Conservation (phyloP, 2,113 vertebrate genomes). For the Pristiophorus japonicus region DNA sequence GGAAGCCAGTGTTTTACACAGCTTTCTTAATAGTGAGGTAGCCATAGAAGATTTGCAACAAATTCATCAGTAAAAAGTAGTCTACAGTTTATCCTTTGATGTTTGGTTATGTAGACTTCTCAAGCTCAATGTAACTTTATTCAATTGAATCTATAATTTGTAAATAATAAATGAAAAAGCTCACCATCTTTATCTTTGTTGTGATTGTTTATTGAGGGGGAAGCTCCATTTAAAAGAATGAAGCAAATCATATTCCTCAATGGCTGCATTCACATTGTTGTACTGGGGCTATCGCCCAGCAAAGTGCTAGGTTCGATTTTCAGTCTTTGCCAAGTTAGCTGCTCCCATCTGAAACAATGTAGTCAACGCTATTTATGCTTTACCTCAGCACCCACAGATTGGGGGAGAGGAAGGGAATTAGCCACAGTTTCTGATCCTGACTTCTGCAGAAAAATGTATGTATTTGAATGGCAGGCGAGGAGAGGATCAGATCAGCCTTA, state of each 20-base stretch:
- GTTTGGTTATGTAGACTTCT: neutral
- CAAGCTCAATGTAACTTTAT: neutral
- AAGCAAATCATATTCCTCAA: neutral
- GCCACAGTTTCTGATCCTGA: neutral
- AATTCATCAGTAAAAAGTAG: neutral
- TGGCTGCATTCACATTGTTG: neutral
- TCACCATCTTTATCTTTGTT: neutral
- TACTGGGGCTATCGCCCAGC: neutral
- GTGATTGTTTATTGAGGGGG: neutral
- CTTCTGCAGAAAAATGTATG: neutral
- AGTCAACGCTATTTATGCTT: neutral
- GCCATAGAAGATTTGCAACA: neutral
- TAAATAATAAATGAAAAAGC: neutral
- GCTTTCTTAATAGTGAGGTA: neutral
- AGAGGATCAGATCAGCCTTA: neutral
- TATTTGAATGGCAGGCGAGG: neutral
- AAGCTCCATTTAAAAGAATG: neutral
- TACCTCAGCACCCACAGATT: neutral
- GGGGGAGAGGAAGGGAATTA: neutral
- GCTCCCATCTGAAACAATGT: neutral
- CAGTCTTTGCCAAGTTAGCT: neutral
- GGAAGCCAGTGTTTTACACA: neutral
- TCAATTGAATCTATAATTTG: neutral
- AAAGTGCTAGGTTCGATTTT: neutral
- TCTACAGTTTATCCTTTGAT: neutral